Evolutionary conservation across 2,113 vertebrate species (phyloP), one percentile per base, ranked within the genome.

Genomic region (Clinocottus analis): DNA sequence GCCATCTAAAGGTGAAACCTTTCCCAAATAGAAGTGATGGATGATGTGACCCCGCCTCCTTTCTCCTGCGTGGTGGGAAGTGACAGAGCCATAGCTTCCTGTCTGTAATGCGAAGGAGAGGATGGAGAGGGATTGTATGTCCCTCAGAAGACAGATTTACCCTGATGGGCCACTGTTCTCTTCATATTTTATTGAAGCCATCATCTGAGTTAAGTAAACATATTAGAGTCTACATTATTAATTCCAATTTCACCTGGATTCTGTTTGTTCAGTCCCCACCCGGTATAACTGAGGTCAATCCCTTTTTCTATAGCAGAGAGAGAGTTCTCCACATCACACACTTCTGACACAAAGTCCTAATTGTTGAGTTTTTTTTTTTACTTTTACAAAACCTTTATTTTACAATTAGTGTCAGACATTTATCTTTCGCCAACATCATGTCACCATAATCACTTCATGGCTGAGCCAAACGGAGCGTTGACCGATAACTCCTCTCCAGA

Each of bases 151-250:
- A 77, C 23, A 55, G 63, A 68, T 59, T 64, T 41, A 55, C 45
- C 58, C 61, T 72, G 62, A 80, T 83, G 72, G 77, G 55, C 35
- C 25, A 78, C 85, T 83, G 68, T 75, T 81, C 90, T 89, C 75
- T 72, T 90, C 86, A 92, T 91, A 89, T 89, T 89, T 93, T 89
- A 92, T 93, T 91, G 82, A 93, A 90, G 87, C 77, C 56, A 83
- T 92, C 86, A 90, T 90, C 84, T 67, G 80, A 86, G 86, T 77
- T 84, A 83, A 90, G 89, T 90, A 86, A 90, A 92, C 88, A 93
- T 83, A 90, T 93, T 91, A 92, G 64, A 82, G 85, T 86, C 82
- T 92, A 87, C 92, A 94, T 93, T 93, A 94, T 92, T 93, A 87
- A 93, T 92, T 92, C 88, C 88, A 90, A 91, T 91, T 91, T 89